Conservation (phyloP, 2,888 invertebrate genomes). For the Carpatolechia fugitivella region DNA sequence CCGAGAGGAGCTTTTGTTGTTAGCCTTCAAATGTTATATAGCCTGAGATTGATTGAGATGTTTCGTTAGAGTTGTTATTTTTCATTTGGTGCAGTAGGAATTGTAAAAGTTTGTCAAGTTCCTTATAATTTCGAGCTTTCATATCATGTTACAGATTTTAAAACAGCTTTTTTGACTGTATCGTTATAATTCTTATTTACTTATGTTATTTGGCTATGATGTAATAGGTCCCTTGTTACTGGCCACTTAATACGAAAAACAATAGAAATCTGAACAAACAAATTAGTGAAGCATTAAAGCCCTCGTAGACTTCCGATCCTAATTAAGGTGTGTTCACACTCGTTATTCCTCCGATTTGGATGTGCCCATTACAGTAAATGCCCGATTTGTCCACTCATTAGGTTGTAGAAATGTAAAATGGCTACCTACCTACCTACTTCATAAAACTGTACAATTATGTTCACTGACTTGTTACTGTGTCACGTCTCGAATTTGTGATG, state of each 20-base stretch:
- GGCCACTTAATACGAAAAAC: background rate
- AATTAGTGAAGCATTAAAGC: constrained; percentile 67
- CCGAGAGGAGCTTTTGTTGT: too few relatives aligned
- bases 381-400: constrained; percentile 59
- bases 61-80: constrained; percentile 1
- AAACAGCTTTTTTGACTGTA: too few relatives aligned
- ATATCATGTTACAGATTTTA: too few relatives aligned
- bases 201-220: too few relatives aligned
- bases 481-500: constrained; percentile 2
- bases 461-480: constrained; percentile 36
- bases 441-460: constrained; percentile 45
- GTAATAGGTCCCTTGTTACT: background rate
- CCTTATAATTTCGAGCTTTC: too few relatives aligned
- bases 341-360: constrained; percentile 55
- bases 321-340: constrained; percentile 58
- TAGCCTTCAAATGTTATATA: too few relatives aligned
- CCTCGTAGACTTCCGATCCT: constrained; percentile 62
- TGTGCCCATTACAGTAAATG: constrained; percentile 62
- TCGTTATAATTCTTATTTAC: too few relatives aligned
- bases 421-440: constrained; percentile 36
- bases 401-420: constrained; percentile 42
- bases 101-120: too few relatives aligned
- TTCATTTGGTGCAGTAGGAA: background rate
- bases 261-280: constrained; percentile 45
- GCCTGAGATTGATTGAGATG: too few relatives aligned